A percentile compares a stretch with the other conserved stretches of the same genome.
These are phyloP conservation scores for Neotoxoptera formosana DNA, from an alignment of 1,140 invertebrate species.

Conservation along the genomic window DNA sequence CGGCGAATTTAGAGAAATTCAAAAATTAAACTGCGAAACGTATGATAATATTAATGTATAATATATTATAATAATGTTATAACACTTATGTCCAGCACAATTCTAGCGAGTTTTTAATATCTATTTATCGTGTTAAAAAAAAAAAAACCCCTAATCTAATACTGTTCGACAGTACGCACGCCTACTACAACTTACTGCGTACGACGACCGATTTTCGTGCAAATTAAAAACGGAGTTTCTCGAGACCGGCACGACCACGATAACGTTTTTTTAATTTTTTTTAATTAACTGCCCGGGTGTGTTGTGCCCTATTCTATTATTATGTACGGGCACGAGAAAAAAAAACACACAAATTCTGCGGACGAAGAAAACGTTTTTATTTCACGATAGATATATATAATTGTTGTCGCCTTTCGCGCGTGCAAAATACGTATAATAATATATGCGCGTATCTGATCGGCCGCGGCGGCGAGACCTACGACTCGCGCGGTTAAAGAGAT, in stretches of 20 bases:
- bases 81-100: not conserved
- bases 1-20: not conserved
- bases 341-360: not conserved
- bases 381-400: too few relatives aligned
- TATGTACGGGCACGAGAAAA: not conserved
- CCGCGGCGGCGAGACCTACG: not conserved
- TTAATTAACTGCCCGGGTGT: not conserved
- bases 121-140: too few relatives aligned
- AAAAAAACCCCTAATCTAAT: not conserved
- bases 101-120: not conserved
- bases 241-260: too few relatives aligned
- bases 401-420: not conserved
- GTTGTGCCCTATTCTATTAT: too few relatives aligned
- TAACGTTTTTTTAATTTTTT: not conserved
- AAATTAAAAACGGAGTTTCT: slow-evolving; percentile 8
- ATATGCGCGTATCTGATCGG: too few relatives aligned
- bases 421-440: too few relatives aligned
- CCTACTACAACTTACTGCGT: not conserved
- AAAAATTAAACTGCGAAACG: not conserved
- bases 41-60: not conserved
- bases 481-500: not conserved
- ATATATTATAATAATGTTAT: not conserved
- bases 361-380: not conserved
- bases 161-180: not conserved
- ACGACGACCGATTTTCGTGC: not conserved